Percentiles rank a stretch among this genome's conserved stretches.
These are phyloP conservation scores for Strix aluco DNA, from an alignment of 2,113 vertebrate genomes.

Conservation along the genomic window DNA sequence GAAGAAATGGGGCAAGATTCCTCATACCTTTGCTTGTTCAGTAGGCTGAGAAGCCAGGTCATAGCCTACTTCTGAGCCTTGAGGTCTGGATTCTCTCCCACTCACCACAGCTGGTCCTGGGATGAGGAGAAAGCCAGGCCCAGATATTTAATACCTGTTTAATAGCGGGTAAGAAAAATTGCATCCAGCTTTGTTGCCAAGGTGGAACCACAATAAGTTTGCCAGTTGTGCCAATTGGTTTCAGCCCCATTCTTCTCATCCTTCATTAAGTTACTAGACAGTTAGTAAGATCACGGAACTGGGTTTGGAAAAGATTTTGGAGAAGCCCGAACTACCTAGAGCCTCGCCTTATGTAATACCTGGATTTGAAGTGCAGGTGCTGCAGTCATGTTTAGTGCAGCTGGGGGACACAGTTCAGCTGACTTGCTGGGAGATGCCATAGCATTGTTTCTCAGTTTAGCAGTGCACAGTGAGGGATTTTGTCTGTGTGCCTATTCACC, in stretches of 20 bases:
- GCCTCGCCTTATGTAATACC: rapidly evolving
- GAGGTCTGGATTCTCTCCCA: background rate
- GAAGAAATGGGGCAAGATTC: background rate
- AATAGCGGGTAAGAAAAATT: background rate
- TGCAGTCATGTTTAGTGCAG: background rate
- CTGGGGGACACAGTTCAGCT: background rate
- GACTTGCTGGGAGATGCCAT: rapidly evolving
- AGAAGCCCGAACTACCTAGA: background rate
- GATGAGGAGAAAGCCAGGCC: background rate
- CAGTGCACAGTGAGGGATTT: background rate
- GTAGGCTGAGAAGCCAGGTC: background rate
- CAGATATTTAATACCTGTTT: background rate
- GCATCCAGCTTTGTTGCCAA: background rate
- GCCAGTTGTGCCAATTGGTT: background rate
- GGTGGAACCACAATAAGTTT: background rate
- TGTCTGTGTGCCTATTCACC: background rate
- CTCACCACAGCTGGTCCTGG: background rate
- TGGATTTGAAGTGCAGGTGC: background rate
- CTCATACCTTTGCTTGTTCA: background rate
- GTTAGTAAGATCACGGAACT: background rate
- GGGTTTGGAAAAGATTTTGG: background rate
- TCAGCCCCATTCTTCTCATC: background rate
- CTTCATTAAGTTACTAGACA: background rate
- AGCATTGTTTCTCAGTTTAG: background rate
- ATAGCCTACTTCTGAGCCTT: background rate